A percentile compares a stretch with the other conserved stretches of the same genome.
These are phyloP conservation scores for Trilocha varians DNA, from an alignment of 2,888 invertebrate species.

Conservation along the genomic window DNA sequence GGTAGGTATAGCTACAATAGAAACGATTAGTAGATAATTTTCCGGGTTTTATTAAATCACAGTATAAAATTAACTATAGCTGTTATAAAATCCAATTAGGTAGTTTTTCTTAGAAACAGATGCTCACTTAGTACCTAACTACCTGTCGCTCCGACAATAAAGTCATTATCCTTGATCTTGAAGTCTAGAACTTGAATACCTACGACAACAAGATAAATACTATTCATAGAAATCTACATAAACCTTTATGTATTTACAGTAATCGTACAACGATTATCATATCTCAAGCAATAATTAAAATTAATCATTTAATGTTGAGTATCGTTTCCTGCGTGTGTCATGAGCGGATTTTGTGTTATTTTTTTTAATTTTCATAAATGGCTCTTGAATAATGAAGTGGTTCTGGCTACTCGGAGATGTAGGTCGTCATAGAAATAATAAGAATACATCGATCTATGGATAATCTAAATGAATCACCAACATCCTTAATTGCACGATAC, in stretches of 20 bases:
- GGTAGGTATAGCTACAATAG: too few relatives aligned
- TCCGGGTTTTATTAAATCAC: too few relatives aligned
- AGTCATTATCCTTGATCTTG: neutral
- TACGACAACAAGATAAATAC: neutral
- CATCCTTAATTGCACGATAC: conserved; percentile 10
- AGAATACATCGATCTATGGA: neutral
- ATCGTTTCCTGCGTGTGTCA: conserved; percentile 19
- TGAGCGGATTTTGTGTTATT: conserved; percentile 9
- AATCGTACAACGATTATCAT: conserved; percentile 23
- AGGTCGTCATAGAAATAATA: conserved; percentile 19
- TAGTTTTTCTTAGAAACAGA: neutral
- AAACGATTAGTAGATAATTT: too few relatives aligned
- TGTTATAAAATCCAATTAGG: neutral
- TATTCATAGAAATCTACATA: conserved; percentile 15
- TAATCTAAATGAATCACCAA: conserved; percentile 21
- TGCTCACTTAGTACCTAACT: neutral
- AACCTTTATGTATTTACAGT: conserved; percentile 25
- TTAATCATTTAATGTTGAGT: conserved; percentile 19
- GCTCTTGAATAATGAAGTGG: conserved; percentile 25
- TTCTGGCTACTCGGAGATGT: conserved; percentile 26
- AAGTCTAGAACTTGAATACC: neutral
- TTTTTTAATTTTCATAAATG: conserved; percentile 19
- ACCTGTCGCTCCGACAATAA: neutral
- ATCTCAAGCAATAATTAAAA: conserved; percentile 13
- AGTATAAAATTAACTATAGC: too few relatives aligned